Evolutionary conservation across 2,113 vertebrate species (phyloP), one percentile per base, ranked within the genome.

Genomic region (Aplodontia rufa): DNA sequence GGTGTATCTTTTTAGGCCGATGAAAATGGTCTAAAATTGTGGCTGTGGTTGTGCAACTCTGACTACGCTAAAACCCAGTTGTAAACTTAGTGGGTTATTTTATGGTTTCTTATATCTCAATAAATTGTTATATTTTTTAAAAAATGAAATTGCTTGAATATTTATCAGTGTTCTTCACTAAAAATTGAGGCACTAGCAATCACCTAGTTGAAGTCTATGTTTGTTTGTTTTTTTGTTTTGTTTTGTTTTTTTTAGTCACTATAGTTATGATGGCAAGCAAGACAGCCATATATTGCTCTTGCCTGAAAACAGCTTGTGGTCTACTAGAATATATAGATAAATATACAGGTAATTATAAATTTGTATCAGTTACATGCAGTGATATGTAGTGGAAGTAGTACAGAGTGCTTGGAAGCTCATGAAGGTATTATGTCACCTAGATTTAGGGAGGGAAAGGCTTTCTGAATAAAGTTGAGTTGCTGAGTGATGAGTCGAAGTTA

Each of bases 1-100:
- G 86, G 5, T 22, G 32, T 87, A 82, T 96, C 69, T 82, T 97
- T 83, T 94, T 79, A 90, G 55, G 30, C 19, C 82, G 51, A 94
- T 83, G 35, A 96, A 80, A 81, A 30, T 89, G 40, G 92, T 93
- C 35, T 83, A 45, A 90, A 90, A 80, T 80, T 76, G 22, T 94
- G 49, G 16, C 51, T 17, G 32, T 68, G 35, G 16, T 83, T 92
- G 22, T 8, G 49, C 32, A 81, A n/a, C 22, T 94, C 24, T 49
- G 66, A 79, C 47, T 82, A 72, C 37, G 47, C 66, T 53, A 64
- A 87, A 87, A 51, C 30, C 42, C 26, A 75, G 69, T 89, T 90
- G 16, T 78, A 69, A 3, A 69, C 14, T 85, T n/a, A 92, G 28
- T 96, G 68, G 28, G 5, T 80, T 76, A 55, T 80, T 79, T 2